Evolutionary conservation across 2,113 vertebrate species (phyloP), one percentile per base, ranked within the genome.

Genomic region (Euleptes europaea): DNA sequence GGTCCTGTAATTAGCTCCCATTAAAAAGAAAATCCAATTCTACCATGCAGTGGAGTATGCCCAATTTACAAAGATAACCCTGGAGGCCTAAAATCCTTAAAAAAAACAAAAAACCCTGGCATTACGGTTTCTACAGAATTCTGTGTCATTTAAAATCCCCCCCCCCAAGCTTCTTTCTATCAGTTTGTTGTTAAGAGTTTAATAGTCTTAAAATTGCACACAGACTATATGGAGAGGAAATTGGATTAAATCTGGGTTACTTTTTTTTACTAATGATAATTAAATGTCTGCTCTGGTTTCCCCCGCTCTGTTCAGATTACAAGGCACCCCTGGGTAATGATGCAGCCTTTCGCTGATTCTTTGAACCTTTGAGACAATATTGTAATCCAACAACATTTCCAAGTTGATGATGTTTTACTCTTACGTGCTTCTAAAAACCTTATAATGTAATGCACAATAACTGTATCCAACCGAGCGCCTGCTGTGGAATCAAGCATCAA

Each of bases 401-500:
- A 79, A n/a, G 49, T 26, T 65, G 28, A 31, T 17, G 23, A 31
- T 65, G 40, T 42, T 65, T 65, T 79, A 23, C 1, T 63, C 23
- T 65, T 79, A 31, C 26, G 23, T 40, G 13, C 28, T 77, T 54
- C 35, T 83, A 84, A 54, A 74, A 78, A 26, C 54, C 88, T 82
- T 84, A 65, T 85, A 13, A 84, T 88, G n/a, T 23, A 88, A 14
- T 21, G 82, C 84, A 92, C 88, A 80, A 33, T 47, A 83, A 76
- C 66, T 90, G 89, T 87, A 89, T 88, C 82, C 82, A 91, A 85
- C 63, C 66, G 88, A 74, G 72, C 86, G 82, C 84, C 82, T 80
- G 92, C 88, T 35, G 90, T 93, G 88, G 91, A 3, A 72, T 91
- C 91, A 84, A 86, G 91, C 91, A 90, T 91, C 92, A 90, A 65